Base-by-base conservation (phyloP, 1,140 invertebrate species). In the Maniola jurtina region DNA sequence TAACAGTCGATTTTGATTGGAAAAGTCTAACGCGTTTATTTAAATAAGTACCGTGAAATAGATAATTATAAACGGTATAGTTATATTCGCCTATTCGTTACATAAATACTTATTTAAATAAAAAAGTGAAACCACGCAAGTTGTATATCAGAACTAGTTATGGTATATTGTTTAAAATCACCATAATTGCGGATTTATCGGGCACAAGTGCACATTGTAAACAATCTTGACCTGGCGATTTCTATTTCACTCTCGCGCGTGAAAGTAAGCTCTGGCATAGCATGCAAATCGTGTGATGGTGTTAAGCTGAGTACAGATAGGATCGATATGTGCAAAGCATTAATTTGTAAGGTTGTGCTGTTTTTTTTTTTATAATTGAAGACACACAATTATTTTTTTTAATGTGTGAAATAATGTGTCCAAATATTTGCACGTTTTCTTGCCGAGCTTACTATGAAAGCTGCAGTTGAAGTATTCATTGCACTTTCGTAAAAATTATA, bases 201-300 rank as follows among this genome's bases (percentile, higher is more conserved):
- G 54, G 36, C 59, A 61, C 52, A 57, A 67, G 52, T 33, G 54
- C 50, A 61, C 54, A 57, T 25, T 33, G 50, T 36, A 61, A 67
- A 15, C 65, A 56, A 57, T 67, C 35, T 61, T 61, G 59, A 67
- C 65, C 65, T 13, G 59, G 52, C 16, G 38, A 60, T 67, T 67
- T 67, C 65, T 62, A 67, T 61, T 66, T 55, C 50, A 61, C 52
- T 47, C 34, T 55, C 64, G 47, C 64, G 14, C 50, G 59, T 52
- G 65, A 66, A 66, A 66, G 64, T 66, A 66, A 63, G 50, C n/a
- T 35, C 40, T 45, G 54, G 38, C 52, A 36, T 16, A 13, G 50
- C 65, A 61, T 61, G 59, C 54, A 67, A 67, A 57, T 61, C 13
- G 40, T 10, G 58, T 55, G 55, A 34, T 38, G 11, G 25, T 36